Conservation (phyloP, 2,888 invertebrate species). For the Drosophila sordidapex region DNA sequence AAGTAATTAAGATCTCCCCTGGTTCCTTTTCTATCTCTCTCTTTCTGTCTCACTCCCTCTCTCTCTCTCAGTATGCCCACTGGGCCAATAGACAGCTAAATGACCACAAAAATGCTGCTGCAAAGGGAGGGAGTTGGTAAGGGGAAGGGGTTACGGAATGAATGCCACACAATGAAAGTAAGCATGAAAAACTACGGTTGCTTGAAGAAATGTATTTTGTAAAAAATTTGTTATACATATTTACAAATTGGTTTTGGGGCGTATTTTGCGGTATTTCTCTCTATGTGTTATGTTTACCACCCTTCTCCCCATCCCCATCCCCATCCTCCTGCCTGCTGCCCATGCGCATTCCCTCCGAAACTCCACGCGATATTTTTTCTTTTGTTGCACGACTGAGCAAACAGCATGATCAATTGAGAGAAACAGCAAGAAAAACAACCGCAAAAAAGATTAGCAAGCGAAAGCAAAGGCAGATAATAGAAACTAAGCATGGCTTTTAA, state of each 20-base stretch:
- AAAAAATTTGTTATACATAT: conserved; percentile 56
- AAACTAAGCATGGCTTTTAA: conserved; percentile 27
- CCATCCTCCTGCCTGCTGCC: not conserved
- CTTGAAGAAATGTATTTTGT: conserved; percentile 63
- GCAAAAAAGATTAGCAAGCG: conserved; percentile 45
- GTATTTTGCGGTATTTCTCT: conserved; percentile 47
- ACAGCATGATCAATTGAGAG: conserved; percentile 50
- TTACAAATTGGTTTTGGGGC: conserved; percentile 73
- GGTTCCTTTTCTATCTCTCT: not conserved
- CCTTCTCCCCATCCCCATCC: conserved; percentile 12
- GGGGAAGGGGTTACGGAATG: conserved; percentile 5
- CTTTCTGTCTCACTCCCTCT: not conserved
- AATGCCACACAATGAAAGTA: conserved; percentile 64
- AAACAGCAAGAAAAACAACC: conserved; percentile 34
- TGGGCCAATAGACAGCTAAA: conserved; percentile 55
- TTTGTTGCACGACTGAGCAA: conserved; percentile 67
- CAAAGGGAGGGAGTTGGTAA: not conserved
- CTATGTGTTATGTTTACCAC: conserved; percentile 3
- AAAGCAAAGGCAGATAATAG: conserved; percentile 28
- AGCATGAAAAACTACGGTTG: conserved; percentile 22
- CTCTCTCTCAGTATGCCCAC: conserved; percentile 6
- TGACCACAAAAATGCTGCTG: conserved; percentile 71
- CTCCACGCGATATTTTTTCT: conserved; percentile 42
- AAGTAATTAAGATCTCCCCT: not conserved
- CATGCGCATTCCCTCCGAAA: conserved; percentile 1